These are phyloP conservation scores for Nemopilema nomurai DNA, from an alignment of 30 jellyfish, hydroid and myxozoan genomes.

Conservation along the genomic window DNA sequence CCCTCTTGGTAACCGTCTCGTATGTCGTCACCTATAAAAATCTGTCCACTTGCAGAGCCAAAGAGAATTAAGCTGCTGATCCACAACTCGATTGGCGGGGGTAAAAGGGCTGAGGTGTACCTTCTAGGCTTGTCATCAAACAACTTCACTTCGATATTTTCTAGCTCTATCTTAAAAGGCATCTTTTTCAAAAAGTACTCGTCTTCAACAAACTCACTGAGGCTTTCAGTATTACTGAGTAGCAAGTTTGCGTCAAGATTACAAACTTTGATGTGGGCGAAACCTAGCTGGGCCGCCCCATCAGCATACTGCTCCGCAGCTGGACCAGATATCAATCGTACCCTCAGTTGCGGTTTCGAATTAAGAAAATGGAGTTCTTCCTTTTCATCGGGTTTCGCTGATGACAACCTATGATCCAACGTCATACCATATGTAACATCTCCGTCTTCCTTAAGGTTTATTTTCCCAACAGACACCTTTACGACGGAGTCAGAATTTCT, in stretches of 20 bases:
- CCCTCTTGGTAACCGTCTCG: neutral
- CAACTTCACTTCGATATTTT: conserved; percentile 54
- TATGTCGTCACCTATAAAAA: conserved; percentile 14
- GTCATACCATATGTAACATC: conserved; percentile 71
- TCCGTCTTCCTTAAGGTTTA: conserved; percentile 72
- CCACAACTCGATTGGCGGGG: conserved; percentile 77
- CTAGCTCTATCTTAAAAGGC: conserved; percentile 78
- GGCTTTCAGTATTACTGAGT: conserved; percentile 81
- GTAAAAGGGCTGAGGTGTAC: conserved; percentile 70
- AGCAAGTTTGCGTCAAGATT: conserved; percentile 70
- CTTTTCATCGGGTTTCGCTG: conserved; percentile 25
- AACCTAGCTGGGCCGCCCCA: conserved; percentile 79
- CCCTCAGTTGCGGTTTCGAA: conserved; percentile 41
- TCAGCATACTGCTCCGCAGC: conserved; percentile 62
- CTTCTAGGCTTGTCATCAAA: conserved; percentile 93
- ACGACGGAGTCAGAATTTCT: conserved; percentile 53
- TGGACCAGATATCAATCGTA: conserved; percentile 86
- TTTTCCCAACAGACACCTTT: conserved; percentile 59
- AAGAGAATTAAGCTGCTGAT: conserved; percentile 46
- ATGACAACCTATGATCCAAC: conserved; percentile 71
- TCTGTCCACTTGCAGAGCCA: conserved; percentile 58
- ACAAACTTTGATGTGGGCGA: conserved; percentile 69
- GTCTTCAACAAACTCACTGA: conserved; percentile 95
- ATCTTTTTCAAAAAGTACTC: conserved; percentile 62
- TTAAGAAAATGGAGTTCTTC: conserved; percentile 21